A percentile compares a stretch with the other conserved stretches of the same genome.
phyloP scores from a whole-genome alignment of 2,888 invertebrate genomes.

The Chirona hameri region DNA sequence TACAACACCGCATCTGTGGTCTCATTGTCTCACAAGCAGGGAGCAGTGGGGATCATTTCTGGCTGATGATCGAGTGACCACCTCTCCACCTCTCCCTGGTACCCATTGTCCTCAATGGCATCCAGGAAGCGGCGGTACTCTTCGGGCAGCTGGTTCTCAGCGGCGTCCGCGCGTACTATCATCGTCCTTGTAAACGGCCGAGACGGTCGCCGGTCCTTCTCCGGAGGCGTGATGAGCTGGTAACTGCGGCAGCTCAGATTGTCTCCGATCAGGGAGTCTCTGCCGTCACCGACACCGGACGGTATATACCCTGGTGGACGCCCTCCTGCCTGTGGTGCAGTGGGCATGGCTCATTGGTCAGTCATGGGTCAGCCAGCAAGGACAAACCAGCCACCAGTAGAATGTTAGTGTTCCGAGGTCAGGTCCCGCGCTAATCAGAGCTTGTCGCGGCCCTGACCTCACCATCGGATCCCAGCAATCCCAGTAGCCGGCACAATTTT shows the following conservation, averaged over 20 bases:
- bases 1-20: no score
- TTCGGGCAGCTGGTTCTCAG: slow-evolving; percentile 66
- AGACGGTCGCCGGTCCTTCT: slow-evolving; percentile 65
- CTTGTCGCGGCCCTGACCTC: no score
- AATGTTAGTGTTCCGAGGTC: no score
- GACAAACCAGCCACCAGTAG: no score
- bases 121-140: slow-evolving; percentile 66
- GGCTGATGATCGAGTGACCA: slow-evolving; percentile 41
- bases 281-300: slow-evolving; percentile 60
- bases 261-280: slow-evolving; percentile 52
- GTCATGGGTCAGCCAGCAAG: no score
- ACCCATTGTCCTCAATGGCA: slow-evolving; percentile 69
- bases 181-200: slow-evolving; percentile 64
- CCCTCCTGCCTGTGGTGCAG: slow-evolving; percentile 73
- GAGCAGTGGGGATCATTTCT: neutral
- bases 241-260: slow-evolving; percentile 64
- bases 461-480: no score
- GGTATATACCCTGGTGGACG: slow-evolving; percentile 65
- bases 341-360: no score
- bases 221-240: slow-evolving; percentile 61
- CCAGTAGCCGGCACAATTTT: no score
- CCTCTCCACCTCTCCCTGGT: slow-evolving; percentile 53
- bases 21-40: no score
- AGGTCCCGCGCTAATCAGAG: no score
- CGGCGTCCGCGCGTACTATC: slow-evolving; percentile 65